Percentiles rank a stretch among this genome's conserved stretches.
phyloP scores from a whole-genome alignment of 2,797 vertebrate species.

The Melanotaenia trifasciata region DNA sequence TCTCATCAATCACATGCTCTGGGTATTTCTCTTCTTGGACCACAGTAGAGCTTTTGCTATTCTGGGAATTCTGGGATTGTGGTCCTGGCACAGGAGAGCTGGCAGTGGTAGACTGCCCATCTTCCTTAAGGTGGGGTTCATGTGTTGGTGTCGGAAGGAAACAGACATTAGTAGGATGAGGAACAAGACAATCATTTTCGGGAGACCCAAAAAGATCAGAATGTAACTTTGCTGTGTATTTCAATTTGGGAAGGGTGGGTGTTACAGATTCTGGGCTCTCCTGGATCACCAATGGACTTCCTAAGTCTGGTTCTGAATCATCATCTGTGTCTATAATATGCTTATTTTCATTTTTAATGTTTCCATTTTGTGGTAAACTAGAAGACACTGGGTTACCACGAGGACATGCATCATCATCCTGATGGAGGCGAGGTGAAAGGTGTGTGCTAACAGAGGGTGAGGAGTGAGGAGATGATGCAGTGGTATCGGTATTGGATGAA shows the following conservation, averaged over 20 bases:
- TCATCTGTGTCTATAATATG: conserved; percentile 71
- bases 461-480: conserved; percentile 28
- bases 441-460: conserved; percentile 43
- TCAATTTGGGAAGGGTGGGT: conserved; percentile 77
- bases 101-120: conserved; percentile 3
- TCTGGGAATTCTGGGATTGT: conserved; percentile 22
- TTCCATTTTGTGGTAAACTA: conserved; percentile 60
- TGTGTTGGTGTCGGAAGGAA: conserved; percentile 45
- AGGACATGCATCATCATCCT: conserved; percentile 44
- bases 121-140: conserved; percentile 45
- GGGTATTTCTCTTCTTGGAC: conserved; percentile 76
- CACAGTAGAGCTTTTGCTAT: conserved; percentile 20
- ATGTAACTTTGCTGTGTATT: conserved; percentile 51
- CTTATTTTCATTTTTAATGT: conserved; percentile 31
- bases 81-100: conserved; percentile 28
- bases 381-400: conserved; percentile 28
- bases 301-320: conserved; percentile 77
- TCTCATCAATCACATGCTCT: conserved; percentile 85
- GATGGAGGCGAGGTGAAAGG: conserved; percentile 43
- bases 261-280: conserved; percentile 77
- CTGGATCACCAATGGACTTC: conserved; percentile 80
- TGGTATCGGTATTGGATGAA: conserved; percentile 7
- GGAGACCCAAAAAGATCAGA: conserved; percentile 47
- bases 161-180: conserved; percentile 36
- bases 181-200: conserved; percentile 45